Percentiles rank a stretch among this genome's conserved stretches.
These are phyloP conservation scores for Petrocephalus sullivani DNA, from an alignment of 2,797 vertebrate species.

Conservation along the genomic window DNA sequence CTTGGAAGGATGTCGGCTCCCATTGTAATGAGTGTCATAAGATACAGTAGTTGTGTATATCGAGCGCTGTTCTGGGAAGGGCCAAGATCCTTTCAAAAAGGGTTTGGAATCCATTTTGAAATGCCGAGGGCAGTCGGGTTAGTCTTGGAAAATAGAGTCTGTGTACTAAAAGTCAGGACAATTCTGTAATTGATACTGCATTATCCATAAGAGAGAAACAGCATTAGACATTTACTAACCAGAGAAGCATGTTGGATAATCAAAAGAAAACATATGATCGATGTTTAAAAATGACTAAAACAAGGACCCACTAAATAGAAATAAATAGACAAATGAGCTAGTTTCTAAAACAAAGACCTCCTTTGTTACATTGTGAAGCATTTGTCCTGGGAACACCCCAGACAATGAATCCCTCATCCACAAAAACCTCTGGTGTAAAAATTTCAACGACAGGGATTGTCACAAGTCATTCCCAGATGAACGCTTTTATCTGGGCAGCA, in stretches of 20 bases:
- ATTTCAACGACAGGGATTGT: not conserved
- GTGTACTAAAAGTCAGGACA: conserved; percentile 29
- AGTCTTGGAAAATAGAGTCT: conserved; percentile 24
- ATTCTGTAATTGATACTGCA: conserved; percentile 35
- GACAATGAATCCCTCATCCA: not conserved
- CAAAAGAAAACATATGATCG: conserved; percentile 33
- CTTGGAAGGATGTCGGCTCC: not conserved
- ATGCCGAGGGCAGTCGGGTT: not conserved
- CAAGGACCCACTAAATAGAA: not conserved
- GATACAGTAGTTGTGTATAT: not conserved
- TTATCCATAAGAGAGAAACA: conserved; percentile 36
- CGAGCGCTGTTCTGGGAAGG: conserved; percentile 23
- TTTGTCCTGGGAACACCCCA: not conserved
- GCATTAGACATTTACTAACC: conserved; percentile 18
- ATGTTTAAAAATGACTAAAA: not conserved
- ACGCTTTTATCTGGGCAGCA: not conserved
- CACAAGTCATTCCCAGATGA: not conserved
- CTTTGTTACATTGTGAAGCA: not conserved
- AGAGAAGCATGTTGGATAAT: conserved; percentile 39
- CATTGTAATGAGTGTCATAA: not conserved
- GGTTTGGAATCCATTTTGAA: conserved; percentile 39
- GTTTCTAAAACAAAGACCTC: not conserved
- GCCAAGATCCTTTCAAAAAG: conserved; percentile 36
- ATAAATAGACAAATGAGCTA: conserved; percentile 6
- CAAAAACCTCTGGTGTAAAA: not conserved